These are phyloP conservation scores for Stenolophus ochropezus DNA, from an alignment of 2,888 invertebrate species.

Conservation along the genomic window DNA sequence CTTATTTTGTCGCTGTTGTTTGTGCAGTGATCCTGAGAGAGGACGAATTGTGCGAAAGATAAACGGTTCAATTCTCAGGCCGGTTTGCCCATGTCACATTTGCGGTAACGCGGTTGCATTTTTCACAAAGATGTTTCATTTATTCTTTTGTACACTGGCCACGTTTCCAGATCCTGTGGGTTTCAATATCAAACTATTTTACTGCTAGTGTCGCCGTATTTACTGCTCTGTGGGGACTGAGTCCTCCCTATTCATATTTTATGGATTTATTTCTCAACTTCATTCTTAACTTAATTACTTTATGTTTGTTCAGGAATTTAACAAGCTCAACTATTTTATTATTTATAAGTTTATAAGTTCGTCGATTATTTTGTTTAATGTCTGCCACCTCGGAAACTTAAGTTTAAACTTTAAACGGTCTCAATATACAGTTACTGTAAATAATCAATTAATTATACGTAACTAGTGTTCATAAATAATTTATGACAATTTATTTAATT, in stretches of 20 bases:
- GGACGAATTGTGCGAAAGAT: constrained; percentile 15
- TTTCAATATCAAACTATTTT: constrained; percentile 53
- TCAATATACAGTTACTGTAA: no score
- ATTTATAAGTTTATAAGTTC: not conserved
- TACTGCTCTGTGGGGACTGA: constrained; percentile 34
- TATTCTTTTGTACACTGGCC: constrained; percentile 48
- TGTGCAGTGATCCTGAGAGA: no score
- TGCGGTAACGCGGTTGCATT: constrained; percentile 42
- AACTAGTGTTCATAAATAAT: no score
- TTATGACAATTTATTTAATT: no score
- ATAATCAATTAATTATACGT: no score
- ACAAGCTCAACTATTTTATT: not conserved
- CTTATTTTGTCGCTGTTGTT: no score
- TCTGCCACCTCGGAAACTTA: not conserved
- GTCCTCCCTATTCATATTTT: constrained; percentile 17
- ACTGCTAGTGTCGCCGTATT: constrained; percentile 45
- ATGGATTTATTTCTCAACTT: constrained; percentile 22
- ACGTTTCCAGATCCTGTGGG: constrained; percentile 47
- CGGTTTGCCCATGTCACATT: constrained; percentile 38
- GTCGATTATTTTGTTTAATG: not conserved
- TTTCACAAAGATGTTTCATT: constrained; percentile 54
- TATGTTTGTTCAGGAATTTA: not conserved
- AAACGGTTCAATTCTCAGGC: constrained; percentile 51
- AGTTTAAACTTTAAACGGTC: no score
- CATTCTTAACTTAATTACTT: constrained; percentile 20